phyloP scores from a whole-genome alignment of 1,140 invertebrate species.

The Micrasema longulum region DNA sequence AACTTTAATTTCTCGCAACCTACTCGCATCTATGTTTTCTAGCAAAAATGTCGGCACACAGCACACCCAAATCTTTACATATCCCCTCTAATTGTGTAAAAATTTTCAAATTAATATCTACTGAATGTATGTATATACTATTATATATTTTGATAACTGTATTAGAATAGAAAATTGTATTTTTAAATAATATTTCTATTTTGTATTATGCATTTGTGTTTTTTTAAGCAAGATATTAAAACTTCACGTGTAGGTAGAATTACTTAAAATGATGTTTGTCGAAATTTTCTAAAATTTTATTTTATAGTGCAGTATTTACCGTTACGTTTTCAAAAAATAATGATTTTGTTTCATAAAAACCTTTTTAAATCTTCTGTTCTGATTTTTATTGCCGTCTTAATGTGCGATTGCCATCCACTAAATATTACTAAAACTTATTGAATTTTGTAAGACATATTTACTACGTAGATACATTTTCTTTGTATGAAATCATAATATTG shows the following conservation, averaged over 20 bases:
- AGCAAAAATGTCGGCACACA: slow-evolving; percentile 22
- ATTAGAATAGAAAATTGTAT: slow-evolving; percentile 53
- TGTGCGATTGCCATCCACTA: slow-evolving; percentile 48
- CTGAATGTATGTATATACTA: slow-evolving; percentile 50
- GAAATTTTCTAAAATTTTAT: no score
- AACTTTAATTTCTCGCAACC: no score
- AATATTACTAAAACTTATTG: slow-evolving; percentile 42
- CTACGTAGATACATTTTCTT: slow-evolving; percentile 22
- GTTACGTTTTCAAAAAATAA: no score
- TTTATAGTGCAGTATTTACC: no score
- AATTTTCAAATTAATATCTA: slow-evolving; percentile 40
- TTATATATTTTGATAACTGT: slow-evolving; percentile 54
- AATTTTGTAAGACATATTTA: slow-evolving; percentile 39
- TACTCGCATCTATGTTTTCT: background rate
- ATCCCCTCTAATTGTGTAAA: slow-evolving; percentile 46
- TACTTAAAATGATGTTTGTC: no score
- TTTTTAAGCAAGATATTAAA: background rate
- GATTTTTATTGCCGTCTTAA: slow-evolving; percentile 32
- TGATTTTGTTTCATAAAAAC: no score
- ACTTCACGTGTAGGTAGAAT: no score
- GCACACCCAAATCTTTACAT: slow-evolving; percentile 49
- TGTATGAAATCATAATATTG: slow-evolving; percentile 54
- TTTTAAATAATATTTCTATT: slow-evolving; percentile 41
- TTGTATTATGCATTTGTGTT: slow-evolving; percentile 11
- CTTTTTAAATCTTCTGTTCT: slow-evolving; percentile 29